These are phyloP conservation scores for Microcebus tavaratra DNA, from an alignment of 2,113 vertebrate species.

Conservation along the genomic window DNA sequence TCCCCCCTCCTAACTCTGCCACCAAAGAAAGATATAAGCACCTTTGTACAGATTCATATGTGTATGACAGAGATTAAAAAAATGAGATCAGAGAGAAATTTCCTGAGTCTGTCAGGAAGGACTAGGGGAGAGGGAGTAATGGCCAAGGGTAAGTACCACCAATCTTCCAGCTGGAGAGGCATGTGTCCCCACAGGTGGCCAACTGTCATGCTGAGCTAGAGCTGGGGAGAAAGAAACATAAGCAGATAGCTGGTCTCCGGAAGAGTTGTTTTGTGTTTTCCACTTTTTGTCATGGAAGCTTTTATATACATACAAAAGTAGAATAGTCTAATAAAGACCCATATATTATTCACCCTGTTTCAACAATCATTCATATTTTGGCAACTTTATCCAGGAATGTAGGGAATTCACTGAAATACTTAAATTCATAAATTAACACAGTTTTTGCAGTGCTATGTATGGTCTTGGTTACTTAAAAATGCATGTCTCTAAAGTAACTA, in stretches of 20 bases:
- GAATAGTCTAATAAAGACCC: background rate
- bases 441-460: background rate
- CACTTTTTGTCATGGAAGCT: background rate
- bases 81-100: background rate
- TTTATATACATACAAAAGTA: background rate
- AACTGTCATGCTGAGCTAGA: background rate
- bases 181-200: background rate
- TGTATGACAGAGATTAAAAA: background rate
- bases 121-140: background rate
- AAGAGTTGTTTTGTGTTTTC: background rate
- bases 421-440: background rate
- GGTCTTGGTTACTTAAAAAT: slow-evolving; percentile 11
- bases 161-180: background rate
- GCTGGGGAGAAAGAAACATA: background rate
- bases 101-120: background rate
- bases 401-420: background rate
- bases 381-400: background rate
- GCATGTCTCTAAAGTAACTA: background rate
- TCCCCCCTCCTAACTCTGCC: background rate
- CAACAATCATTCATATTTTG: background rate
- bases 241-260: background rate
- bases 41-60: background rate
- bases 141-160: background rate
- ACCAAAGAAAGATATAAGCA: background rate
- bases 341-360: background rate